Evolutionary conservation across 2,113 vertebrate species (phyloP), one percentile per base, ranked within the genome.

Genomic region (Malurus cyaneus): DNA sequence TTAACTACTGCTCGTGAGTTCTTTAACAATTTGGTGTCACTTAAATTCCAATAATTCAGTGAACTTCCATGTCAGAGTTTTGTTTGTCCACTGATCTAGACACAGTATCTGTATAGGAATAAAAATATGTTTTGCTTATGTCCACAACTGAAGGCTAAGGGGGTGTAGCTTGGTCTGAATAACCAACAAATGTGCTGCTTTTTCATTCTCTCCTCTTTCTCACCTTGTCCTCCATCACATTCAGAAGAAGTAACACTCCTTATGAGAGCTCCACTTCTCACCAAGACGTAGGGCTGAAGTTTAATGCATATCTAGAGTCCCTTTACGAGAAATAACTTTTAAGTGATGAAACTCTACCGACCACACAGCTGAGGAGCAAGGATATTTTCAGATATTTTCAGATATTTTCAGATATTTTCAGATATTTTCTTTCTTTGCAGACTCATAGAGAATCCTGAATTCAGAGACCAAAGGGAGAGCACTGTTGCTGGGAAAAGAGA

Each of bases 401-500:
- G 39, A 39, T 39, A 39, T 39, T 26, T 2, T 46, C 21, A 34
- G 12, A 26, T 28, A 6, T 77, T 76, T 86, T 80, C 18, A 39
- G 39, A 39, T 39, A 39, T 39, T 26, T 2, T 46, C 21, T 60
- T 8, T 64, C 23, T 47, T 46, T 56, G 32, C 49, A 73, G 39
- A 19, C 8, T 47, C 2, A 0, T 18, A 25, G 56, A 54, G 47
- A 54, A 28, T 49, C n/a, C n/a, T 49, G 11, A 74, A 47, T 44
- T 47, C 34, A 56, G 60, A 80, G 60, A 56, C 14, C 21, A 57
- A 88, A 78, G 26, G 32, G 12, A 29, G 29, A 0, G 0, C 0
- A 0, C 12, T 0, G 2, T 25, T 83, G 23, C 42, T 74, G n/a
- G 29, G 12, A 36, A 52, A 79, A 56, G 18, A 91, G 13, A 56